Evolutionary conservation across 2,888 invertebrate genomes (phyloP), one percentile per base, ranked within the genome.

Genomic region (Myopa testacea): DNA sequence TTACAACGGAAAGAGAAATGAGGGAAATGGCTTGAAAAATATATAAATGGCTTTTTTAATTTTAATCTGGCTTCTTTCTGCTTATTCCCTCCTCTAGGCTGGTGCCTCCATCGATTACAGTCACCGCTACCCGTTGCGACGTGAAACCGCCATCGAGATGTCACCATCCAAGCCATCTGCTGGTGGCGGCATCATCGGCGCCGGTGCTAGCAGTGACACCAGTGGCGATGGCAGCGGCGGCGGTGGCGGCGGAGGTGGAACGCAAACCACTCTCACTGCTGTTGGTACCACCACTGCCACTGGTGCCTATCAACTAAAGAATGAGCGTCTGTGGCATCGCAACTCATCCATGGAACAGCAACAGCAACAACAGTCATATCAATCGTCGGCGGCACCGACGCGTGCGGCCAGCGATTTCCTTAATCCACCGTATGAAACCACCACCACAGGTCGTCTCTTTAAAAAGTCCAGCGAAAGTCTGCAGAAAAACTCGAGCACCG

Each of bases 401-500:
- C 84, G 87, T 0, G 87, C 88, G 45, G 86, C 88, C 8, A 87
- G 88, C 77, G 89, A 89, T 52, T 88, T 87, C 70, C 83, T 89
- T 0, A 88, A 88, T 84, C 84, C 89, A 37, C 86, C 87, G 8
- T 87, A 86, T 74, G 87, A 88, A n/a, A 79, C 81, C 26, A 52
- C 75, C 37, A 84, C 84, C 76, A 83, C 82, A 2, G 85, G 85
- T 2, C 86, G 86, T 1, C 82, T 88, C 6, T 89, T 88, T 73
- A 88, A 88, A 76, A 89, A 89, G 77, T 89, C 89, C 45, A 88
- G 86, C 81, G 90, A 90, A 82, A 90, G 89, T 68, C 77, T 90
- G 58, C 89, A 89, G 71, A 90, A 89, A 81, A 90, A 90, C 78
- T 90, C 90, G 19, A 90, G 90, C 82, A 89, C 89, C 6, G 89